phyloP scores from a whole-genome alignment of 1,140 invertebrate genomes.

The Rhagoletis pomonella region DNA sequence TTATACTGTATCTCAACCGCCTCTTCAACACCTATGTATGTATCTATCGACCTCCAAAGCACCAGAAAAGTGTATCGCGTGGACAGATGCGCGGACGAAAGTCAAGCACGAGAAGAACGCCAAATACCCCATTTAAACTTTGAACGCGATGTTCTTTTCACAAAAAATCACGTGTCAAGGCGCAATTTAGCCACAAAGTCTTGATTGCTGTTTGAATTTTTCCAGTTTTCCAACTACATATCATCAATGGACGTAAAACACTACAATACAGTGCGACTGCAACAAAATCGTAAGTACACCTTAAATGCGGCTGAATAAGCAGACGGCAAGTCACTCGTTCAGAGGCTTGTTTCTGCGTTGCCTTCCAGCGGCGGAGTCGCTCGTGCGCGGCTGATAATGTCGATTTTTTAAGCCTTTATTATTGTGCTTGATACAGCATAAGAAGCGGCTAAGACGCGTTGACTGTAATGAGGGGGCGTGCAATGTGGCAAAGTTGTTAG shows the following conservation, averaged over 20 bases:
- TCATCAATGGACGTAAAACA: slow-evolving; percentile 5
- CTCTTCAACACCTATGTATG: not conserved
- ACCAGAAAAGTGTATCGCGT: not conserved
- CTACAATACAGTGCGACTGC: not conserved
- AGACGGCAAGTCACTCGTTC: not conserved
- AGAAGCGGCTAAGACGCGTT: slow-evolving; percentile 9
- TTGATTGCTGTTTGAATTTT: slow-evolving; percentile 44
- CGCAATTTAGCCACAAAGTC: slow-evolving; percentile 31
- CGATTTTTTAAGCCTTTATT: slow-evolving; percentile 6
- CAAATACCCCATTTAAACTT: not conserved
- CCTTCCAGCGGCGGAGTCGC: not conserved
- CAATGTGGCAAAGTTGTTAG: not conserved
- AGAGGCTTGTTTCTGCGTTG: too few relatives aligned
- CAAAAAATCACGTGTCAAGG: slow-evolving; percentile 52
- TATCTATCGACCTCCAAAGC: not conserved
- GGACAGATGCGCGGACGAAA: not conserved
- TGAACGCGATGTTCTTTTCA: slow-evolving; percentile 38
- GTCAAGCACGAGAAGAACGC: not conserved
- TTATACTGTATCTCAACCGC: not conserved
- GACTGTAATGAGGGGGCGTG: slow-evolving; percentile 53
- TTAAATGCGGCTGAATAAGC: not conserved
- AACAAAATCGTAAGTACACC: not conserved
- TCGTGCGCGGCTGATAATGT: slow-evolving; percentile 19
- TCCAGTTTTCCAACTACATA: slow-evolving; percentile 25
- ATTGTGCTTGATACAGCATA: not conserved